Evolutionary conservation across 35 echinoderm and acorn worm species (phyloP), one percentile per base, ranked within the genome.

Genomic region (Heliocidaris tuberculata): DNA sequence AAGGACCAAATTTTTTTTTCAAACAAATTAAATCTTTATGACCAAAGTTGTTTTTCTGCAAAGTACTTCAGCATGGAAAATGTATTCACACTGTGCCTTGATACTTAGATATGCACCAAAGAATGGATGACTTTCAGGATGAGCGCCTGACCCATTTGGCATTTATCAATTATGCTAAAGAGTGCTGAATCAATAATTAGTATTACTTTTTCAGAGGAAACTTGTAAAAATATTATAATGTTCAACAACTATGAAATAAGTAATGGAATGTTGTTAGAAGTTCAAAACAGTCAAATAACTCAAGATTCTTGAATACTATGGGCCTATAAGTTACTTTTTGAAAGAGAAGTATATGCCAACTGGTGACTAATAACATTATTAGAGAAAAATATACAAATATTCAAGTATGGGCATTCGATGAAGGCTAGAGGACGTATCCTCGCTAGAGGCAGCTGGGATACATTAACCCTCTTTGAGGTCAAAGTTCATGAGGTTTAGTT

Each of bases 401-500:
- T n/a, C n/a, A n/a, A n/a, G n/a, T n/a, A n/a, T n/a, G n/a, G n/a
- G n/a, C 21, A 27, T 78, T 78, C 27, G 65, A 27, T 78, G 27
- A 78, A 78, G 65, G 65, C 65, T 78, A 78, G 17, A n/a, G 27
- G 52, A 10, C 15, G 52, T 12, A 0, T 89, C 19, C 32, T 30
- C 9, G 7, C 12, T 9, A 9, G 16, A 59, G 91, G 50, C 91
- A 93, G 91, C 91, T 93, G 91, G 91, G 91, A 93, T n/a, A 93
- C 50, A 93, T 93, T 93, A 93, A 48, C 91, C 91, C 11, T 13
- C 21, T 59, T 13, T 19, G 50, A 93, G 91, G 91, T 49, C 91
- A 93, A 93, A 93, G 91, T 30, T 93, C 91, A 59, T 42, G 3
- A 52, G 50, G 91, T 93, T 93, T 93, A 93, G 91, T 93, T 93